phyloP scores from a whole-genome alignment of 2,888 invertebrate species.

The Limulus polyphemus region DNA sequence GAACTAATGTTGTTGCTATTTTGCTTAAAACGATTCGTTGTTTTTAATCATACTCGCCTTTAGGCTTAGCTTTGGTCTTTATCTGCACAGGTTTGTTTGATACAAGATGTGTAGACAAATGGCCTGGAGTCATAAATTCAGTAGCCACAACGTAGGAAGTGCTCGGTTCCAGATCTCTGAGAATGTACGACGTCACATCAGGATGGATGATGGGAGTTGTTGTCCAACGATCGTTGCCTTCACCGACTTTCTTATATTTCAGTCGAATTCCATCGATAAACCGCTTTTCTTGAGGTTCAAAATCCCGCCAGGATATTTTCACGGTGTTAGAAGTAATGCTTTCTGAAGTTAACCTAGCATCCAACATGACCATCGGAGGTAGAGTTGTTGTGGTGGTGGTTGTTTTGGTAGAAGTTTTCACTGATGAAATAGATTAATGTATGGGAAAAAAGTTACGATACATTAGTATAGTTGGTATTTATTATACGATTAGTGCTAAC shows the following conservation, averaged over 20 bases:
- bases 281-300: slow-evolving; percentile 62
- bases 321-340: slow-evolving; percentile 56
- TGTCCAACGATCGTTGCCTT: slow-evolving; percentile 54
- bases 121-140: slow-evolving; percentile 67
- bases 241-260: slow-evolving; percentile 49
- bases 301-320: slow-evolving; percentile 66
- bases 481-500: no score
- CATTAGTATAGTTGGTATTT: neutral
- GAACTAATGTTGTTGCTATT: no score
- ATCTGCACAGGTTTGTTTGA: slow-evolving; percentile 56
- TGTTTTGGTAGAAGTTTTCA: slow-evolving; percentile 4
- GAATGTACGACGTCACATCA: slow-evolving; percentile 60
- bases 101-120: slow-evolving; percentile 62
- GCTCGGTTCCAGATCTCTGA: slow-evolving; percentile 63
- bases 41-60: no score
- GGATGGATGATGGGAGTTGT: slow-evolving; percentile 72
- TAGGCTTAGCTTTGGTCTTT: slow-evolving; percentile 47
- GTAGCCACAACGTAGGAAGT: slow-evolving; percentile 70
- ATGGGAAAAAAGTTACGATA: neutral
- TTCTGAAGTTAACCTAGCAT: slow-evolving; percentile 57
- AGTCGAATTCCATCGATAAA: slow-evolving; percentile 79
- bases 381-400: slow-evolving; percentile 40
- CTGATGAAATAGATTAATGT: slow-evolving; percentile 5
- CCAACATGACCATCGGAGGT: slow-evolving; percentile 51
- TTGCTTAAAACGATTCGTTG: no score